Evolutionary conservation across 2,113 vertebrate genomes (phyloP).

Genomic region (Neotoma lepida): DNA sequence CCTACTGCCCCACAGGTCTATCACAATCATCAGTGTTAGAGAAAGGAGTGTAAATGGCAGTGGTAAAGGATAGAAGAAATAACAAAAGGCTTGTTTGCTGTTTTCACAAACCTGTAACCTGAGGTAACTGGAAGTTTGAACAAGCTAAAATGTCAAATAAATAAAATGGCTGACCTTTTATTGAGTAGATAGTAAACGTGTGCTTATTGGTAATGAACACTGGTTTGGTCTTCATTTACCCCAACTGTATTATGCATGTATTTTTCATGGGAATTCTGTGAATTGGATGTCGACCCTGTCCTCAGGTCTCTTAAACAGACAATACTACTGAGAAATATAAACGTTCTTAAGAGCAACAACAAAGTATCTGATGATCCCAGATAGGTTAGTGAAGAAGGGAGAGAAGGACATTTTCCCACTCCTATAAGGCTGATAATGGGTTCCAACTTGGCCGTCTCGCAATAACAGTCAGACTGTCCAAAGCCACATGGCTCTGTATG

Average conservation of each 20-base stretch:
- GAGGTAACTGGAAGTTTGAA: not conserved
- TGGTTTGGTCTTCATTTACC: not conserved
- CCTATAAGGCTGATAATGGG: not conserved
- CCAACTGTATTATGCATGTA: not conserved
- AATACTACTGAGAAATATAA: not conserved
- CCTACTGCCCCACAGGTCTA: rapidly evolving
- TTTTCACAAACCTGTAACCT: not conserved
- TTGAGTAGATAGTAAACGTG: not conserved
- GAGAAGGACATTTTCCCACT: not conserved
- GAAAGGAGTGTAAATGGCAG: not conserved
- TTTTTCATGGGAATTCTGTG: not conserved
- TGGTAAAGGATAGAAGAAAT: not conserved
- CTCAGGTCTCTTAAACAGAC: not conserved
- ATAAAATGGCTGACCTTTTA: conserved; percentile 19
- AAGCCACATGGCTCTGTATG: not conserved
- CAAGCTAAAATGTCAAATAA: not conserved
- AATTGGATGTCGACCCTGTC: not conserved
- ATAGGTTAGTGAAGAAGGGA: not conserved
- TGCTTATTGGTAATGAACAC: not conserved
- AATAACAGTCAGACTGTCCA: not conserved
- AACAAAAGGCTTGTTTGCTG: not conserved
- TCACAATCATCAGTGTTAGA: not conserved
- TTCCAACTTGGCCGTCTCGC: not conserved
- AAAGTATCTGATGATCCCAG: not conserved
- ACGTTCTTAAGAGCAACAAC: conserved; percentile 27